Conservation (phyloP, 92 coral and sea anemone species). For the Epizoanthus fatuus region DNA sequence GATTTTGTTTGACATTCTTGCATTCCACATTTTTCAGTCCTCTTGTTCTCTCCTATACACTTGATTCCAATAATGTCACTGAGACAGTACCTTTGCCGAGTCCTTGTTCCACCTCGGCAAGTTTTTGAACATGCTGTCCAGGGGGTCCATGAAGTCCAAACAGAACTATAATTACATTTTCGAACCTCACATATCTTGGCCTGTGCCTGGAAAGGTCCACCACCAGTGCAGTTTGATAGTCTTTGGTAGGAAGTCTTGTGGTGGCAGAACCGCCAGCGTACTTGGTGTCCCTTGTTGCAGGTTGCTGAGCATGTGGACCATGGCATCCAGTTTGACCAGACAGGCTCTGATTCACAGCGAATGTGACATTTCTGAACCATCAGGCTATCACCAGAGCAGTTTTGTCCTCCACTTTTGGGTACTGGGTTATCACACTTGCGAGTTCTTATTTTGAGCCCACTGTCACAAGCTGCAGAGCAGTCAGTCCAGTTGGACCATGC, state of each 20-base stretch:
- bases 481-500: slow-evolving; percentile 91
- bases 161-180: slow-evolving; percentile 79
- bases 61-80: slow-evolving; percentile 73
- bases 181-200: slow-evolving; percentile 59
- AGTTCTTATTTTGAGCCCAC: slow-evolving; percentile 74
- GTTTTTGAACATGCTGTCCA: slow-evolving; percentile 90
- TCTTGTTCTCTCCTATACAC: slow-evolving; percentile 82
- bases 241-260: slow-evolving; percentile 33
- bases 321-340: slow-evolving; percentile 77
- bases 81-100: slow-evolving; percentile 82
- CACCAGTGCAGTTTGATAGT: slow-evolving; percentile 60
- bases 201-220: slow-evolving; percentile 74
- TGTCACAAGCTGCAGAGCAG: slow-evolving; percentile 82
- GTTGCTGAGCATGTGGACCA: slow-evolving; percentile 87
- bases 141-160: slow-evolving; percentile 92
- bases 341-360: slow-evolving; percentile 48
- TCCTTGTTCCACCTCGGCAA: slow-evolving; percentile 78
- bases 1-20: slow-evolving; percentile 57
- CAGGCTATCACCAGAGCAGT: slow-evolving; percentile 64
- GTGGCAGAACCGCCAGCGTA: slow-evolving; percentile 89
- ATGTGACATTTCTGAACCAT: slow-evolving; percentile 60
- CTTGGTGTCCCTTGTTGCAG: slow-evolving; percentile 84
- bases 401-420: slow-evolving; percentile 24
- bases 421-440: slow-evolving; percentile 68
- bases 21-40: slow-evolving; percentile 65